phyloP scores from a whole-genome alignment of 2,797 vertebrate genomes.

The Carduelis carduelis region DNA sequence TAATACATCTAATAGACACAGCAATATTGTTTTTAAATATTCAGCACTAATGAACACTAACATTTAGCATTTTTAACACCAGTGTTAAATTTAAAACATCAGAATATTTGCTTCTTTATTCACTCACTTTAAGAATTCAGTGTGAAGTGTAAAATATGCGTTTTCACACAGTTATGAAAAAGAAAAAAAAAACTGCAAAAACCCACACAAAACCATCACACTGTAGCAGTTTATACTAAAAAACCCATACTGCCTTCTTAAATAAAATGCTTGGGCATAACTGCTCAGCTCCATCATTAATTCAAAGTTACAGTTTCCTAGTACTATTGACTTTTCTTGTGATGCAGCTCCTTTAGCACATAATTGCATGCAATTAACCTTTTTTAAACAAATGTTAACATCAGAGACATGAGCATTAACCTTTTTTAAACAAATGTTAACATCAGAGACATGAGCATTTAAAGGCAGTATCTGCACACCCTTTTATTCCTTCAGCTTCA shows the following conservation, averaged over 20 bases:
- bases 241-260: not conserved
- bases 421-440: constrained; percentile 55
- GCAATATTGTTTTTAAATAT: not conserved
- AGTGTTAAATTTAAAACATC: not conserved
- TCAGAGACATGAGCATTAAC: constrained; percentile 24
- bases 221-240: not conserved
- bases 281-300: constrained; percentile 26
- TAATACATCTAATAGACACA: not conserved
- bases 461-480: not conserved
- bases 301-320: constrained; percentile 48
- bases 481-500: not conserved
- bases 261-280: constrained; percentile 26
- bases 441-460: constrained; percentile 19
- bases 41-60: not conserved
- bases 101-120: not conserved
- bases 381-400: constrained; percentile 55
- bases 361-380: constrained; percentile 54
- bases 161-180: not conserved
- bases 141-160: not conserved
- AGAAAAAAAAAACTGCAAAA: not conserved
- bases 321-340: constrained; percentile 47
- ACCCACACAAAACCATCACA: not conserved
- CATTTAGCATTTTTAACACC: not conserved
- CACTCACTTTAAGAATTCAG: not conserved
- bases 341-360: constrained; percentile 34